A percentile compares a stretch with the other conserved stretches of the same genome.
These are phyloP conservation scores for Apotomis capreana DNA, from an alignment of 2,888 invertebrate genomes.

Conservation along the genomic window DNA sequence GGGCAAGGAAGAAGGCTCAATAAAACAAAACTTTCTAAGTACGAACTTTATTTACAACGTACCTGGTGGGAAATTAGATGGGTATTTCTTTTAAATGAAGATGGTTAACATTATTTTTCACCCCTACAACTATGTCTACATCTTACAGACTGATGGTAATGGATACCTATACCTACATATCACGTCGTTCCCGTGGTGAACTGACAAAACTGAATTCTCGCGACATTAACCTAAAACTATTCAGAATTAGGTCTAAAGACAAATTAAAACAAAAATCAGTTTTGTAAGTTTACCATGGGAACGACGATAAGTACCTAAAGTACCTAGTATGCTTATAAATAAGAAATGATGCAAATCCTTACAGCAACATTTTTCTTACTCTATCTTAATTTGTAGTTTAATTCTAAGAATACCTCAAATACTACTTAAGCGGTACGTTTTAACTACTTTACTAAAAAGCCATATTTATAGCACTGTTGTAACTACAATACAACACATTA, in stretches of 20 bases:
- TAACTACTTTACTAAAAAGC: conserved; percentile 40
- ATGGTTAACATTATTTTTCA: conserved; percentile 1
- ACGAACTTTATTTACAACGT: conserved; percentile 69
- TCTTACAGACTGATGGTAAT: not conserved
- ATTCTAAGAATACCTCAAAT: not conserved
- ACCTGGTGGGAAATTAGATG: not conserved
- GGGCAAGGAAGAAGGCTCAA: conserved; percentile 35
- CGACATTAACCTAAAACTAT: too few species aligned
- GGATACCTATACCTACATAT: too few species aligned
- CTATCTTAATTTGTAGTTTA: not conserved
- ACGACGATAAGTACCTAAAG: too few species aligned
- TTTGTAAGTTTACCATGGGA: not conserved
- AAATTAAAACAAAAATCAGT: too few species aligned
- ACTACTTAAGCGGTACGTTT: not conserved
- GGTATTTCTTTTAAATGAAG: not conserved
- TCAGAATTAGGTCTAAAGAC: too few species aligned
- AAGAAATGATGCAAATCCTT: not conserved
- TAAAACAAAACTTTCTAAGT: conserved; percentile 60
- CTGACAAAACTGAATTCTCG: too few species aligned
- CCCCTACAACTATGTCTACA: conserved; percentile 1
- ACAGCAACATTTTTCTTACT: not conserved
- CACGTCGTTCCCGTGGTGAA: too few species aligned
- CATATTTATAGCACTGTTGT: conserved; percentile 49
- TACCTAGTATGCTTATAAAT: not conserved
- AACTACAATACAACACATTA: conserved; percentile 47